These are phyloP conservation scores for Bryconaethiops microstoma DNA, from an alignment of 2,797 vertebrate genomes.

Conservation along the genomic window DNA sequence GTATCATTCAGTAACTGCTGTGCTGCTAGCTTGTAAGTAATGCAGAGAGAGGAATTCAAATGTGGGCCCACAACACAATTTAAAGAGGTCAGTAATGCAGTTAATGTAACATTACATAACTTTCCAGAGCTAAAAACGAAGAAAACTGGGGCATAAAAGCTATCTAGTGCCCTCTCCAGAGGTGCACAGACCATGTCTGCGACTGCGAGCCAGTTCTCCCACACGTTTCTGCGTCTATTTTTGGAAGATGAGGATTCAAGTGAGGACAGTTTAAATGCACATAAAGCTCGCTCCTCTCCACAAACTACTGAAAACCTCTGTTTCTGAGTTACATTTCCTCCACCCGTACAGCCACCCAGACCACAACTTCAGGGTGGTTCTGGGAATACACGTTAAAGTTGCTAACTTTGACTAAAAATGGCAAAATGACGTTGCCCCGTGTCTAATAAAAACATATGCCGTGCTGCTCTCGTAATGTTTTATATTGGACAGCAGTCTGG, in stretches of 20 bases:
- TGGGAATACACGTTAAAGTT: slow-evolving; percentile 51
- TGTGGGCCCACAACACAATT: neutral
- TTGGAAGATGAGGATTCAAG: slow-evolving; percentile 43
- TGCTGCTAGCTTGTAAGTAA: neutral
- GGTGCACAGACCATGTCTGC: slow-evolving; percentile 28
- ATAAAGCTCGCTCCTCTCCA: slow-evolving; percentile 52
- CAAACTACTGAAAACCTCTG: slow-evolving; percentile 54
- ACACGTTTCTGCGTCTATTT: slow-evolving; percentile 47
- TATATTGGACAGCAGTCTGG: slow-evolving; percentile 48
- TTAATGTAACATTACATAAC: slow-evolving; percentile 4
- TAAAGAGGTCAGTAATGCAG: neutral
- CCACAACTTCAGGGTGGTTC: slow-evolving; percentile 67
- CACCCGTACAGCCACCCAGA: slow-evolving; percentile 52
- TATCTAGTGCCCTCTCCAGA: slow-evolving; percentile 15
- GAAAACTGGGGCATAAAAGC: slow-evolving; percentile 13
- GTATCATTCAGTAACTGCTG: no score
- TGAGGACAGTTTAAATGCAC: slow-evolving; percentile 53
- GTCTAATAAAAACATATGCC: slow-evolving; percentile 62
- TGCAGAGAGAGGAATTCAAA: neutral
- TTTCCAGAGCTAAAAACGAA: neutral
- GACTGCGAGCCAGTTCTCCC: slow-evolving; percentile 28
- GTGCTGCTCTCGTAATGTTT: slow-evolving; percentile 43
- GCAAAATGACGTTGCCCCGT: slow-evolving; percentile 49
- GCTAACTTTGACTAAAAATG: slow-evolving; percentile 59
- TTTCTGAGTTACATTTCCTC: slow-evolving; percentile 59